Evolutionary conservation across 1,140 invertebrate genomes (phyloP), one percentile per base, ranked within the genome.

Genomic region (Habropoda laboriosa): DNA sequence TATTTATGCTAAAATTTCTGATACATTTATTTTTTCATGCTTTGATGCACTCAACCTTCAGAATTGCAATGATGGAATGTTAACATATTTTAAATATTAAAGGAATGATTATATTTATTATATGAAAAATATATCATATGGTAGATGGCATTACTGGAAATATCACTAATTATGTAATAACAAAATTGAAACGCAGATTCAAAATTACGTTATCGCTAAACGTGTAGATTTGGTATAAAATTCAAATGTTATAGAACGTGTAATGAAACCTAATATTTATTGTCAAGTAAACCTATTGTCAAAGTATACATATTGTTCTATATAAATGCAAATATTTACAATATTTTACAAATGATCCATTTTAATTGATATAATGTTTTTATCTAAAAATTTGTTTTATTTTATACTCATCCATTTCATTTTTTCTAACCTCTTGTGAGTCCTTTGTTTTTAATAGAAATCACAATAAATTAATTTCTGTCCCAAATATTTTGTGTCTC

Each of bases 351-450:
- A 66, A 47, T 40, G 6, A 53, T 12, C 16, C n/a, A 40, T n/a
- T 30, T 24, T 0, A 24, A 70, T 13, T 10, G 8, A 40, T 30
- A 35, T 6, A 27, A 63, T 18, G 8, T 30, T 49, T 42, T 72
- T 49, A 18, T 18, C 5, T n/a, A 4, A 64, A 63, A 30, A 58
- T 42, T 66, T 13, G 51, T 60, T 49, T 40, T 24, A 47, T 27
- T 71, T 67, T 0, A 27, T 18, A 61, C 18, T 1, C 8, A 21
- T 40, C 21, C 27, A 42, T 8, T 70, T 51, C 1, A 32, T 51
- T 51, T 60, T n/a, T 30, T 10, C 55, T 78, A 78, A 78, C 66
- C 75, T 71, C 49, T 30, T 6, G 7, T 1, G 24, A 40, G 1
- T 32, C 8, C 13, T 21, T 40, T 51, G 32, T 51, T n/a, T 45